These are phyloP conservation scores for Perithous albicinctus DNA, from an alignment of 2,888 invertebrate genomes.

Conservation along the genomic window DNA sequence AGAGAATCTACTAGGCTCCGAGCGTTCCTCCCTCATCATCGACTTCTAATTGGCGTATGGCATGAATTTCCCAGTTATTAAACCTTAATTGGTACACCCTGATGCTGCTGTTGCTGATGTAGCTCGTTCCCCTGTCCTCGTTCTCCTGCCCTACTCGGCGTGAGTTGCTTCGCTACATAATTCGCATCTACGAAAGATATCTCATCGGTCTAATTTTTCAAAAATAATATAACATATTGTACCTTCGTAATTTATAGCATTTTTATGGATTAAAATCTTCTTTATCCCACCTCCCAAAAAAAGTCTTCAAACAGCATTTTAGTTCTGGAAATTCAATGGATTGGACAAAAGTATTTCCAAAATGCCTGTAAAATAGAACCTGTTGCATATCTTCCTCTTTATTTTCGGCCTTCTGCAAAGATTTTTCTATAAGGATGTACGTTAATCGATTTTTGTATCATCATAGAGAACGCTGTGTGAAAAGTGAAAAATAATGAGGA, in stretches of 20 bases:
- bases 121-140: slow-evolving; percentile 63
- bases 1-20: slow-evolving; percentile 36
- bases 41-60: slow-evolving; percentile 69
- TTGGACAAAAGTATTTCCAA: too few relatives aligned
- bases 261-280: too few relatives aligned
- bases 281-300: too few relatives aligned
- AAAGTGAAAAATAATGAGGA: too few relatives aligned
- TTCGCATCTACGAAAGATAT: slow-evolving; percentile 50
- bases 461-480: too few relatives aligned
- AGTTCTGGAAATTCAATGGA: too few relatives aligned
- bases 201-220: slow-evolving; percentile 26
- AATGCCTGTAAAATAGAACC: too few relatives aligned
- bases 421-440: too few relatives aligned
- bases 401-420: too few relatives aligned
- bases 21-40: slow-evolving; percentile 62
- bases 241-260: neutral
- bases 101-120: slow-evolving; percentile 12
- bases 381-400: too few relatives aligned
- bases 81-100: slow-evolving; percentile 73
- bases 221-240: slow-evolving; percentile 7
- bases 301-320: too few relatives aligned
- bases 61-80: slow-evolving; percentile 71
- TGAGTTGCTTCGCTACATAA: slow-evolving; percentile 37
- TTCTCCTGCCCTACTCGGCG: slow-evolving; percentile 70
- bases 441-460: too few relatives aligned